Evolutionary conservation across 1,140 invertebrate species (phyloP).

Genomic region (Pemphigus obesinymphae): DNA sequence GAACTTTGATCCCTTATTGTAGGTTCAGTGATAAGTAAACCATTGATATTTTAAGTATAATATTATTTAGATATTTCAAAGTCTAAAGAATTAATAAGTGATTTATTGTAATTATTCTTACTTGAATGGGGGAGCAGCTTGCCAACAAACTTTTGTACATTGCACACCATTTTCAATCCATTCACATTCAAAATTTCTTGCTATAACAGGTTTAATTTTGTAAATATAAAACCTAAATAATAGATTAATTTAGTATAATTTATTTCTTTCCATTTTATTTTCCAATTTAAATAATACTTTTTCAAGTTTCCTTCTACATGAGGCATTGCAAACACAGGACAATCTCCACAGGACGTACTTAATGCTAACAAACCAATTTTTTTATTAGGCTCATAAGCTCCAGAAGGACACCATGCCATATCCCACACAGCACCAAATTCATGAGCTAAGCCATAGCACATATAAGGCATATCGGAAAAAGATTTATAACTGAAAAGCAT

Average conservation of each 20-base stretch:
- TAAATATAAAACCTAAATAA: constrained; percentile 43
- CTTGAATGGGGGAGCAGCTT: constrained; percentile 44
- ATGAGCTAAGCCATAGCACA: constrained; percentile 54
- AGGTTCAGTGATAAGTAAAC: too few relatives aligned
- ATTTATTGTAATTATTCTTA: constrained; percentile 28
- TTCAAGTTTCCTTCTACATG: neutral
- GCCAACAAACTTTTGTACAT: constrained; percentile 46
- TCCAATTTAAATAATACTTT: neutral
- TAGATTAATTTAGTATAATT: neutral
- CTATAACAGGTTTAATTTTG: constrained; percentile 48
- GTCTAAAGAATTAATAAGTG: neutral
- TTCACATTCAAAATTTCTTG: constrained; percentile 41
- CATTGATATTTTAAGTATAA: too few relatives aligned
- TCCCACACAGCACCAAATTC: constrained; percentile 64
- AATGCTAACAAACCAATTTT: constrained; percentile 65
- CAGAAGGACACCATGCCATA: constrained; percentile 72
- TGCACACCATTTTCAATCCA: constrained; percentile 40
- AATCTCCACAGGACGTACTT: constrained; percentile 60
- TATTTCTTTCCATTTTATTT: neutral
- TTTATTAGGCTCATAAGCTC: constrained; percentile 52
- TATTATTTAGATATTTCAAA: neutral
- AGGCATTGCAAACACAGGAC: constrained; percentile 61
- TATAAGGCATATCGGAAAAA: neutral
- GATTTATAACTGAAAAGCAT: neutral
- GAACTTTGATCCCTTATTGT: too few relatives aligned